phyloP scores from a whole-genome alignment of 2,888 invertebrate species.

The Strigamia maritima region DNA sequence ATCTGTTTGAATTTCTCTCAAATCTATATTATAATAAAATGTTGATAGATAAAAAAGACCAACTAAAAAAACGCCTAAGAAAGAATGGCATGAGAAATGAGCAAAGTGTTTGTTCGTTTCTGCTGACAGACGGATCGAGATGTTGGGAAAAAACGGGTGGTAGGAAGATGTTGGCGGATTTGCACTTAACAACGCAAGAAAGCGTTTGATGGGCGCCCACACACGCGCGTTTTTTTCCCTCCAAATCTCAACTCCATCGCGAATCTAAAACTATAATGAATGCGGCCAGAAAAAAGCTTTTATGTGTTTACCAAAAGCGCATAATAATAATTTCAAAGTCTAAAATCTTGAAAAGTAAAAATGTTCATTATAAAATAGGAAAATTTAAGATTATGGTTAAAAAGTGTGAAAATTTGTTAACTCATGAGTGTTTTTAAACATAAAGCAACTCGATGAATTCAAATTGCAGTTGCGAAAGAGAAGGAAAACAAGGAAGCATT shows the following conservation, averaged over 20 bases:
- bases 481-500: conserved; percentile 25
- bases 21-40: neutral
- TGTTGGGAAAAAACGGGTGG: neutral
- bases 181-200: conserved; percentile 31
- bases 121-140: neutral
- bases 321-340: neutral
- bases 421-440: neutral
- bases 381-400: neutral
- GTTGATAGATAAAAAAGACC: neutral
- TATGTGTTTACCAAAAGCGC: neutral
- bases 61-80: neutral
- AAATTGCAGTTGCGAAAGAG: conserved; percentile 23
- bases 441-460: conserved; percentile 18
- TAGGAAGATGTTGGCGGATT: conserved; percentile 5
- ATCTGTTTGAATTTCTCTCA: neutral
- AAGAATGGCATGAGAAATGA: conserved; percentile 13
- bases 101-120: conserved; percentile 8
- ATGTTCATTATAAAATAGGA: neutral
- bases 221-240: neutral
- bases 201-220: conserved; percentile 30
- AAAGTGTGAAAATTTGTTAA: conserved; percentile 17
- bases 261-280: neutral
- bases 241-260: neutral
- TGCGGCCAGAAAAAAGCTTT: neutral
- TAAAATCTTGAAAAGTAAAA: neutral